These are phyloP conservation scores for Drosophila mimetica DNA, from an alignment of 2,888 invertebrate genomes.

Conservation along the genomic window DNA sequence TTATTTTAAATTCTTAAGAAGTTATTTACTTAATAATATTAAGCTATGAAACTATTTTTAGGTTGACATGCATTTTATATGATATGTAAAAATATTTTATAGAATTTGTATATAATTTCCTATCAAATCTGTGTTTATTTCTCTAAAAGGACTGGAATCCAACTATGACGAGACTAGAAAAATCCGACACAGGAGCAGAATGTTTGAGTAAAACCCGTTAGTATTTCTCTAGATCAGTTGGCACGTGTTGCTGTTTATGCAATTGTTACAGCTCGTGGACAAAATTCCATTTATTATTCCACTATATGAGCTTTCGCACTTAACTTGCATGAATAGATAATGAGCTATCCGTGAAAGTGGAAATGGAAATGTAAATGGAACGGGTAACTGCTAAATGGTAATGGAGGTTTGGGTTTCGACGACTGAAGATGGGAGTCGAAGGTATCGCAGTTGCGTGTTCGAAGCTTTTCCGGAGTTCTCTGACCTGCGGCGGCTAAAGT, in stretches of 20 bases:
- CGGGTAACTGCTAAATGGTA: conserved; percentile 5
- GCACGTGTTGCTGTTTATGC: conserved; percentile 62
- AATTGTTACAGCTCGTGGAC: conserved; percentile 56
- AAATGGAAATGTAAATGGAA: conserved; percentile 27
- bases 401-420: conserved; percentile 12
- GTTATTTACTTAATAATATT: too few relatives aligned
- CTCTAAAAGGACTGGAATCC: too few relatives aligned
- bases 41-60: too few relatives aligned
- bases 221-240: too few relatives aligned
- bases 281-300: conserved; percentile 75
- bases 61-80: too few relatives aligned
- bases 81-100: too few relatives aligned
- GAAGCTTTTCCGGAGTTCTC: conserved; percentile 20
- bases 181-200: too few relatives aligned
- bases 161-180: too few relatives aligned
- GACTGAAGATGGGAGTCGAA: conserved; percentile 1
- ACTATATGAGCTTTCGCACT: conserved; percentile 76
- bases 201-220: too few relatives aligned
- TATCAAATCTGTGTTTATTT: too few relatives aligned
- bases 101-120: too few relatives aligned
- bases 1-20: too few relatives aligned
- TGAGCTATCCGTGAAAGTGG: conserved; percentile 42
- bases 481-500: conserved; percentile 53
- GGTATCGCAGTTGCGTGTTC: conserved; percentile 55
- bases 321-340: conserved; percentile 76